Base-by-base conservation (phyloP, 2,113 vertebrate species). In the Hemiscyllium ocellatum region DNA sequence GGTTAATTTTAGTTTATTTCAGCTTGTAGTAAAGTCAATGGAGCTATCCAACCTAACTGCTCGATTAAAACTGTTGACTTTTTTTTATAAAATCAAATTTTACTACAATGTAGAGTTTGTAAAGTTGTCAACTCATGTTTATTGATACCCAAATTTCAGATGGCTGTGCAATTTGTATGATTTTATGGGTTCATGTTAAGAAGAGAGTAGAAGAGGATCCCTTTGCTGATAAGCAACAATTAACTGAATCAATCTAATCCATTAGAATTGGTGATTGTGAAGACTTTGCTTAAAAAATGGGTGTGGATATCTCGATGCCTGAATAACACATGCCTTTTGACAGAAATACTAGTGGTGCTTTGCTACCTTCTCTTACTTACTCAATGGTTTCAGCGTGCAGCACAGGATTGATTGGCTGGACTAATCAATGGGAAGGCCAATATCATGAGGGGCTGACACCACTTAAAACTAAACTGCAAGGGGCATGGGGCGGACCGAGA, bases 221-320 rank as follows among this genome's bases (percentile, higher is more conserved):
- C 66, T 78, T 65, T 91, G 4, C 66, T 93, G 5, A 37, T 96
- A 2, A n/a, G 3, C 20, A 95, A 24, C 86, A 80, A 2, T 0
- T 3, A 87, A 89, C 33, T 1, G 69, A 91, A 10, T 42, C 96
- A 96, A 96, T 83, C 95, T 76, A 70, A 10, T 94, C 42, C 4
- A 24, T 15, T 13, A 68, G 90, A 78, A 93, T 47, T 22, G 85
- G 10, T 26, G 2, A 72, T 95, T 96, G 52, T 94, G 95, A 95
- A 66, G 72, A 72, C 42, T 29, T 33, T 76, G 72, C 26, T 33
- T 29, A 8, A 8, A 76, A 76, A 76, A 24, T 33, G 29, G 29
- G 72, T 12, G 26, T 7, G 7, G 72, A 29, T 7, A 76, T 76
- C 29, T 29, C 26, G 10, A 76, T 76, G 72, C 2, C 2, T 20